Evolutionary conservation across 2,888 invertebrate genomes (phyloP), one percentile per base, ranked within the genome.

Genomic region (Euzetes globulus): DNA sequence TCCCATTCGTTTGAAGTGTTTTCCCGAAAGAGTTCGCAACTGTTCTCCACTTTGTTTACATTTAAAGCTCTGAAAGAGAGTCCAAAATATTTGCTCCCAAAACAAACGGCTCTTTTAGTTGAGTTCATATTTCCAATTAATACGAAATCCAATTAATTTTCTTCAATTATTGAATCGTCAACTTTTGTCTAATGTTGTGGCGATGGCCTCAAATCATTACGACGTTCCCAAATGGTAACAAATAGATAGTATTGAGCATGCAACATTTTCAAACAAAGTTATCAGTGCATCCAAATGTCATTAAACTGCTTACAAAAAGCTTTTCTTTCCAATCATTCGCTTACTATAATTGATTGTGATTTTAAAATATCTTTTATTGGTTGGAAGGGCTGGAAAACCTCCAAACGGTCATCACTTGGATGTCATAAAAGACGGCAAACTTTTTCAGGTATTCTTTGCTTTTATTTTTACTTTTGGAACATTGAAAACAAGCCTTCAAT

Each of bases 331-430:
- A 50, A 47, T n/a, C n/a, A n/a, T n/a, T n/a, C n/a, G n/a, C n/a
- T n/a, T n/a, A n/a, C n/a, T n/a, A n/a, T 17, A 47, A 47, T 47
- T 17, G 5, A 47, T 47, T 47, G 17, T 9, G 2, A 47, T 47
- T 13, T 17, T 13, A n/a, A n/a, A n/a, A 9, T 47, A 11, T 17
- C 17, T 47, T 47, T 47, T 11, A 11, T 47, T 47, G 47, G 17
- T 71, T 75, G 60, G 22, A 82, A 94, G 98, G 99, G 97, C 98
- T 79, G 95, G 95, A 11, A 96, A 96, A 84, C 97, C 99, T 76
- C 94, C 97, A 17, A 90, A 93, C 58, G 99, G 99, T 17, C 87
- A 96, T 73, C 99, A 99, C 85, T 88, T 99, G 81, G 99, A 99
- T 84, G 98, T 99, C 11, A 84, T 94, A 78, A 99, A 99, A 85